Evolutionary conservation across 2,113 vertebrate species (phyloP).

Genomic region (Tetrao urogallus): DNA sequence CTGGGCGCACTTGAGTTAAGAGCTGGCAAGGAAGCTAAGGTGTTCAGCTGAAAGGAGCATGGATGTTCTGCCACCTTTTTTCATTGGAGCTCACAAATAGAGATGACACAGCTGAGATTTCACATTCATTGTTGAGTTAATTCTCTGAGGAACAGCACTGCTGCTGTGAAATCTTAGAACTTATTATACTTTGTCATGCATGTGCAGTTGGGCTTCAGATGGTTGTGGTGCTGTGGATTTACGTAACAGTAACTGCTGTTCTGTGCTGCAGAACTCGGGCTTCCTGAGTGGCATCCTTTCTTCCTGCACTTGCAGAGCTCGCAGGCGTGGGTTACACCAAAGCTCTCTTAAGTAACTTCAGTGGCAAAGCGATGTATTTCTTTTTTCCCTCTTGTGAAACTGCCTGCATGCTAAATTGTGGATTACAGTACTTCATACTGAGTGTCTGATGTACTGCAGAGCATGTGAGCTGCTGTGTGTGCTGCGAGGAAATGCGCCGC

Average conservation of each 20-base stretch:
- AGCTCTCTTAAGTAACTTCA: not conserved
- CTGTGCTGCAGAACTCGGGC: not conserved
- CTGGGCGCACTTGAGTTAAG: not conserved
- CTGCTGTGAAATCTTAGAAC: not conserved
- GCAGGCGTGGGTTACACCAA: not conserved
- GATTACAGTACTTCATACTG: not conserved
- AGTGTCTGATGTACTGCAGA: not conserved
- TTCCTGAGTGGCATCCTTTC: not conserved
- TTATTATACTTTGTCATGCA: not conserved
- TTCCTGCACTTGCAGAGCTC: slow-evolving; percentile 8
- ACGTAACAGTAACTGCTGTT: not conserved
- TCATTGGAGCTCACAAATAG: not conserved
- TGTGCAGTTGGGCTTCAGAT: not conserved
- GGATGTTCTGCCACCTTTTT: not conserved
- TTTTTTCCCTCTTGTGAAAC: not conserved
- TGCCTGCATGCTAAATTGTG: not conserved
- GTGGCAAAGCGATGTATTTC: not conserved
- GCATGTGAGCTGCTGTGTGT: not conserved
- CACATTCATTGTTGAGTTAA: not conserved
- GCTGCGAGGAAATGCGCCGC: not conserved
- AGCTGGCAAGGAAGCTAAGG: not conserved
- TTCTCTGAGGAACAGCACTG: not conserved
- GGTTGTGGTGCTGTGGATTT: not conserved
- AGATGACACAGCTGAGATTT: slow-evolving; percentile 27
- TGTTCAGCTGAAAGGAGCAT: slow-evolving; percentile 4